These are phyloP conservation scores for Trissolcus japonicus DNA, from an alignment of 2,888 invertebrate species.

Conservation along the genomic window DNA sequence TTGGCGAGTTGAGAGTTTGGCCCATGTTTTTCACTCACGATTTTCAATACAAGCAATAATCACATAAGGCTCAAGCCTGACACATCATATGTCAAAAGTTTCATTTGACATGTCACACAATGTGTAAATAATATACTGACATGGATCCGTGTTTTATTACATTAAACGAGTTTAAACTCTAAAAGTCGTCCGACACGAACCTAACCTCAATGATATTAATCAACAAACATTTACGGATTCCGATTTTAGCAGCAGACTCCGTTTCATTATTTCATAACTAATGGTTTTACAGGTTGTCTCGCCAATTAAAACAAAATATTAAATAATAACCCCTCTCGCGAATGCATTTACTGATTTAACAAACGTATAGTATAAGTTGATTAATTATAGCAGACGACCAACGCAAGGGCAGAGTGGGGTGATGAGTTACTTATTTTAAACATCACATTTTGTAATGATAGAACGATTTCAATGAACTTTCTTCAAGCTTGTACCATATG, in stretches of 20 bases:
- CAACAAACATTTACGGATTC: not conserved
- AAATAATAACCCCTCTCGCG: too few relatives aligned
- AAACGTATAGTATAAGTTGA: not conserved
- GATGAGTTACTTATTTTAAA: too few relatives aligned
- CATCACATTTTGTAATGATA: constrained; percentile 4
- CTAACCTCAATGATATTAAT: not conserved
- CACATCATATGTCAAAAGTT: not conserved
- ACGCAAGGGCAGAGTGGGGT: not conserved
- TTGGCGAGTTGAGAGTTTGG: constrained; percentile 97
- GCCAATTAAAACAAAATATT: too few relatives aligned
- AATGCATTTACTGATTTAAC: not conserved
- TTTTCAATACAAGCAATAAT: not conserved
- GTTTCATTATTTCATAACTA: too few relatives aligned
- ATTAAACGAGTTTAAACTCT: constrained; percentile 22
- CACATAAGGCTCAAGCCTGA: not conserved
- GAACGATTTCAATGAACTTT: not conserved
- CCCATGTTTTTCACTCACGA: constrained; percentile 83
- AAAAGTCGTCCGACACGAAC: not conserved
- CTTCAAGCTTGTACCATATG: too few relatives aligned
- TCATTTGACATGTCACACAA: constrained; percentile 14
- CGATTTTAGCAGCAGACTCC: too few relatives aligned
- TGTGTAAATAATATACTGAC: constrained; percentile 25
- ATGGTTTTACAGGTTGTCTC: too few relatives aligned
- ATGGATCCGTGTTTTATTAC: constrained; percentile 28
- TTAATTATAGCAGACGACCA: constrained; percentile 9